A percentile compares a stretch with the other conserved stretches of the same genome.
phyloP scores from a whole-genome alignment of 30 jellyfish, hydroid and myxozoan genomes.

The Mastigias papua region DNA sequence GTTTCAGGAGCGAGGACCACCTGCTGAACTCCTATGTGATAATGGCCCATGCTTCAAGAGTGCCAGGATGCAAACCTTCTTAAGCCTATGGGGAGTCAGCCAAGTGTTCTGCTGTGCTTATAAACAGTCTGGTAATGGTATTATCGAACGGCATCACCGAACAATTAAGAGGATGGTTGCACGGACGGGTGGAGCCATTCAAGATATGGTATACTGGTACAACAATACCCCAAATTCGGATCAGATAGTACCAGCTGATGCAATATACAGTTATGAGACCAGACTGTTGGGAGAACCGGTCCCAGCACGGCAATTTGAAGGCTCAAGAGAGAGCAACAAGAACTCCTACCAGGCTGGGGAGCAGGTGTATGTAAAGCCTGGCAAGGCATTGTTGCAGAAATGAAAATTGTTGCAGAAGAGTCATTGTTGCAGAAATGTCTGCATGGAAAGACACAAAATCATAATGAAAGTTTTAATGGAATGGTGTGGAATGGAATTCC shows the following conservation, averaged over 20 bases:
- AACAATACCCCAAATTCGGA: conserved; percentile 30
- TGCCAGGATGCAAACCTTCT: background rate
- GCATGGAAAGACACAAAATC: too few relatives aligned
- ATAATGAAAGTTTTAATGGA: too few relatives aligned
- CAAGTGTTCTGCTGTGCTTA: background rate
- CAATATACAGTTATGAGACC: conserved; percentile 10
- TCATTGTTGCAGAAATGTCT: too few relatives aligned
- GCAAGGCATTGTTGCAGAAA: too few relatives aligned
- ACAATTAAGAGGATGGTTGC: conserved; percentile 13
- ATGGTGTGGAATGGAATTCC: too few relatives aligned
- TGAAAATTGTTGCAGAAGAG: too few relatives aligned
- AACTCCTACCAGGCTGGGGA: conserved; percentile 30
- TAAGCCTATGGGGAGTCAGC: background rate
- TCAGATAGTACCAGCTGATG: conserved; percentile 23
- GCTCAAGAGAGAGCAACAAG: conserved; percentile 25
- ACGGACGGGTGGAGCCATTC: conserved; percentile 10
- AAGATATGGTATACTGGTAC: conserved; percentile 25
- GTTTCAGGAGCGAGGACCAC: background rate
- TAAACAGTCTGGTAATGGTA: background rate
- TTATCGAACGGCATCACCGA: conserved; percentile 8
- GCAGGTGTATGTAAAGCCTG: conserved; percentile 20
- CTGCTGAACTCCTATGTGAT: background rate
- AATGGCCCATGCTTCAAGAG: background rate
- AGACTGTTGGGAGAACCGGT: conserved; percentile 26
- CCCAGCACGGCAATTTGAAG: conserved; percentile 27